Evolutionary conservation across 35 echinoderm and acorn worm genomes (phyloP), one percentile per base, ranked within the genome.

Genomic region (Heliocidaris erythrogramma): DNA sequence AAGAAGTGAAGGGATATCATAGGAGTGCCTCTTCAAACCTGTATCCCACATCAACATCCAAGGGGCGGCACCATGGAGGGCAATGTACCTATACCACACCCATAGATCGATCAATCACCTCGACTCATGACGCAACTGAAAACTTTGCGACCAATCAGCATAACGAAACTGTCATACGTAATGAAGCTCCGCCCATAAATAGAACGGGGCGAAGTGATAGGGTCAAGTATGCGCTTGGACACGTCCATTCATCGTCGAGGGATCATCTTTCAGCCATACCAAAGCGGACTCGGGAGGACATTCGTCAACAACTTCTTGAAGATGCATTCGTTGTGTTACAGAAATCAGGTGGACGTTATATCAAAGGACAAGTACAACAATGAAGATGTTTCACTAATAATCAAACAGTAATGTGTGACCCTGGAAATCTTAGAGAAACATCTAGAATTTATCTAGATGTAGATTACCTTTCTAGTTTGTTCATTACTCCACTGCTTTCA

Each of bases 261-360:
- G 65, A 78, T 52, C 5, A 1, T 56, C 10, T 11, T 56, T 42
- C 35, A 42, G 35, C 35, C 35, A 42, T 56, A 56, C 85, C 85
- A 7, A 32, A 32, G 14, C 87, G 87, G 13, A 89, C 47, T 13
- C 87, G 47, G 16, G 87, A 89, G 87, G 87, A 89, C 31, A 42
- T 89, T 12, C 87, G 87, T 16, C 87, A 89, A 47, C 87, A 89
- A 9, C 87, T 89, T 42, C 87, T 89, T 14, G 32, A 89, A 32
- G 87, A 89, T 89, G 87, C 87, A 2, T 89, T 42, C 87, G 12
- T 32, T 14, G 87, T 89, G 87, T 13, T 89, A n/a, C 87, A 89
- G 87, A 48, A 89, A 48, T 35, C 30, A 5, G 87, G 87, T 24
- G 87, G 87, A 24, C 87, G 87, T 42, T 89, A 89, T 18, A 48